phyloP scores from a whole-genome alignment of 2,888 invertebrate genomes.

The Noctua comes region DNA sequence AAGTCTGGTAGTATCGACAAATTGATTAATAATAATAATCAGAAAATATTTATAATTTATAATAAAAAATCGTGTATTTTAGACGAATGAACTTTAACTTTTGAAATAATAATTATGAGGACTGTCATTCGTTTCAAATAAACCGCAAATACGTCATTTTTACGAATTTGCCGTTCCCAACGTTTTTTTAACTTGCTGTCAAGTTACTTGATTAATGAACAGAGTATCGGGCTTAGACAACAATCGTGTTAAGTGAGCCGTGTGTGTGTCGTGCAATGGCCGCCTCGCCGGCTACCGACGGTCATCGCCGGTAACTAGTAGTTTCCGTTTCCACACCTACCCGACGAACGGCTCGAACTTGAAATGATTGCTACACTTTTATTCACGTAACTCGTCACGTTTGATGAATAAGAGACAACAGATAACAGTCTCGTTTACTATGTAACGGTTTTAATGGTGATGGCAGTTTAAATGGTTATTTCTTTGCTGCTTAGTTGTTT shows the following conservation, averaged over 20 bases:
- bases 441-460: constrained; percentile 35
- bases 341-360: constrained; percentile 51
- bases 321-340: constrained; percentile 63
- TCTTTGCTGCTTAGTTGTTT: constrained; percentile 3
- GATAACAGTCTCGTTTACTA: constrained; percentile 33
- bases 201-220: constrained; percentile 26
- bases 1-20: not conserved
- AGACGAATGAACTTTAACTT: not conserved
- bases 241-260: constrained; percentile 40
- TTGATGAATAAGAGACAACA: constrained; percentile 46
- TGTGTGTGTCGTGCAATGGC: constrained; percentile 32
- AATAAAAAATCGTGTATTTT: not conserved
- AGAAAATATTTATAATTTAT: not conserved
- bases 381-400: constrained; percentile 59
- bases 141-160: not conserved
- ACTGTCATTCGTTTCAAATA: not conserved
- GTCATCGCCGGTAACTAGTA: constrained; percentile 48
- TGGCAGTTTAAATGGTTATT: constrained; percentile 24
- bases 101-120: not conserved
- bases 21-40: not conserved
- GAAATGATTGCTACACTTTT: constrained; percentile 64
- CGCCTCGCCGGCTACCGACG: constrained; percentile 7
- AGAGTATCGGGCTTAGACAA: constrained; percentile 16
- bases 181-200: not conserved
- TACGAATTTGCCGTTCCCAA: too few relatives aligned